Evolutionary conservation across 2,797 vertebrate species (phyloP).

Genomic region (Alfaro cultratus): DNA sequence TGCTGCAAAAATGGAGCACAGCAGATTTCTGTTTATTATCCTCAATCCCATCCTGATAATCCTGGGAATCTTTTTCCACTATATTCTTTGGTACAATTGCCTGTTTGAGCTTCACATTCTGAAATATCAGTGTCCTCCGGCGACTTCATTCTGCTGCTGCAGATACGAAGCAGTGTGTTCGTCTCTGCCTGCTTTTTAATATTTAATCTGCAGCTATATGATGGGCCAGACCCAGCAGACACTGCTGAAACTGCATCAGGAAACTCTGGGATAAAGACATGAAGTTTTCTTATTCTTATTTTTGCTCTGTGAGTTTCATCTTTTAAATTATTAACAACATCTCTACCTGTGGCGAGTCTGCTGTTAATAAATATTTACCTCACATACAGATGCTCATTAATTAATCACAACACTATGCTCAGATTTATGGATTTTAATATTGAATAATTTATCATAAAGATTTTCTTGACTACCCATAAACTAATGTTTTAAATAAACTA

Average conservation of each 20-base stretch:
- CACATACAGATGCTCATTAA: slow-evolving; percentile 50
- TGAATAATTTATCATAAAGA: slow-evolving; percentile 52
- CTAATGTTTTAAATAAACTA: slow-evolving; percentile 16
- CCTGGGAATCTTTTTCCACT: slow-evolving; percentile 5
- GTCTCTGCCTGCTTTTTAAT: slow-evolving; percentile 57
- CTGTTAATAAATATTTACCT: slow-evolving; percentile 41
- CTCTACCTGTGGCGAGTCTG: slow-evolving; percentile 48
- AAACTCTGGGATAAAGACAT: slow-evolving; percentile 41
- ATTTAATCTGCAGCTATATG: slow-evolving; percentile 60
- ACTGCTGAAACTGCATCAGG: slow-evolving; percentile 50
- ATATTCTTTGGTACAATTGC: background rate
- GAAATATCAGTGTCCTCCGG: slow-evolving; percentile 39
- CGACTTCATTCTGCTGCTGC: slow-evolving; percentile 22
- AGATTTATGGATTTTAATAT: slow-evolving; percentile 56
- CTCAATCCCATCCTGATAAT: slow-evolving; percentile 7
- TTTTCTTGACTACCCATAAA: slow-evolving; percentile 48
- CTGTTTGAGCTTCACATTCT: slow-evolving; percentile 22
- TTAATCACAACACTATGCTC: slow-evolving; percentile 43
- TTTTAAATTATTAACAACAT: slow-evolving; percentile 63
- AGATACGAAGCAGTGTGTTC: slow-evolving; percentile 25
- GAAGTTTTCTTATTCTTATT: slow-evolving; percentile 62
- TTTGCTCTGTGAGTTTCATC: slow-evolving; percentile 44
- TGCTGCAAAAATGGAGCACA: background rate
- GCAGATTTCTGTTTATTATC: background rate
- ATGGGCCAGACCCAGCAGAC: slow-evolving; percentile 31